These are phyloP conservation scores for Listronotus bonariensis DNA, from an alignment of 1,140 invertebrate species.

Conservation along the genomic window DNA sequence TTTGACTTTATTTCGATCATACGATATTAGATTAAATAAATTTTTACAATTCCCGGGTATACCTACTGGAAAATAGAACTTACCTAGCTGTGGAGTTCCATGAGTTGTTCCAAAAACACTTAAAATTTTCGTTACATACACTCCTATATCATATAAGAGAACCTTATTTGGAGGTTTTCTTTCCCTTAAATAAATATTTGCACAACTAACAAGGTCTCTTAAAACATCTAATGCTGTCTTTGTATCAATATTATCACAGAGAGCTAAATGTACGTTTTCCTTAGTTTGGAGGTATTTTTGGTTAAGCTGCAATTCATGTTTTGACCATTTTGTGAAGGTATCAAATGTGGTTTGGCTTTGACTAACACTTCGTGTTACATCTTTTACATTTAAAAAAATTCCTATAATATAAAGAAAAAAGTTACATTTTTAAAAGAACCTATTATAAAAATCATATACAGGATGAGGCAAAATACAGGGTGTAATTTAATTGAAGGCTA, in stretches of 20 bases:
- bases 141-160: conserved; percentile 69
- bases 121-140: conserved; percentile 86
- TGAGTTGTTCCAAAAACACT: conserved; percentile 87
- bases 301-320: conserved; percentile 68
- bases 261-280: conserved; percentile 77
- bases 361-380: conserved; percentile 70
- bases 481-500: too few species aligned
- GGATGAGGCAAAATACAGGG: too few species aligned
- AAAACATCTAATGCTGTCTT: conserved; percentile 80
- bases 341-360: conserved; percentile 58
- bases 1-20: too few species aligned
- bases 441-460: not conserved
- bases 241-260: conserved; percentile 97
- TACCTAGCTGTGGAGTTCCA: conserved; percentile 38
- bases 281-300: conserved; percentile 70
- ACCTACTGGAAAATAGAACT: conserved; percentile 10
- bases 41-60: too few species aligned
- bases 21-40: too few species aligned
- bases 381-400: conserved; percentile 97
- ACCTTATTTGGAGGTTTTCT: conserved; percentile 63
- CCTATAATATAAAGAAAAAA: conserved; percentile 64
- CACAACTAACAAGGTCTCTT: conserved; percentile 77
- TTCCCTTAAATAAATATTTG: conserved; percentile 85
- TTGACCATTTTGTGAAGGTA: conserved; percentile 70
- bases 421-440: not conserved